phyloP scores from a whole-genome alignment of 2,113 vertebrate species.

The Odontesthes bonariensis region DNA sequence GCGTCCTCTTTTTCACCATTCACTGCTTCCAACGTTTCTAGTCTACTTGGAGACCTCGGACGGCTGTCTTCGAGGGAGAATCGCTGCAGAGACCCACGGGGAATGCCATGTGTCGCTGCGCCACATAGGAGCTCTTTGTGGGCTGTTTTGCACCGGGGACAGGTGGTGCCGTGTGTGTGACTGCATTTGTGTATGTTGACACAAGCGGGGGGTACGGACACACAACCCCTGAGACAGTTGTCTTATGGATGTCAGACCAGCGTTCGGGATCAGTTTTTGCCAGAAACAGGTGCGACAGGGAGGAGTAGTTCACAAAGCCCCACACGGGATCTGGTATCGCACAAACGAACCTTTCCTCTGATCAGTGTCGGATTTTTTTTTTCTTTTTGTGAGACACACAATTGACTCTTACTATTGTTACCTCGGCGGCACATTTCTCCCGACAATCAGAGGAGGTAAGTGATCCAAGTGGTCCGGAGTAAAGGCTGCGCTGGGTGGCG shows the following conservation, averaged over 20 bases:
- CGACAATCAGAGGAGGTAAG: conserved; percentile 71
- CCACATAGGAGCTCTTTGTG: conserved; percentile 82
- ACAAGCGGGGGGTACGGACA: conserved; percentile 54
- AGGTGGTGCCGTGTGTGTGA: conserved; percentile 76
- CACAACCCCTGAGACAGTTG: conserved; percentile 80
- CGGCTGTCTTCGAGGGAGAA: conserved; percentile 67
- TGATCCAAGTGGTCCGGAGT: conserved; percentile 59
- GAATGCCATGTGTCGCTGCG: conserved; percentile 81
- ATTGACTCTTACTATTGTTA: conserved; percentile 19
- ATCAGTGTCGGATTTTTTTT: conserved; percentile 69
- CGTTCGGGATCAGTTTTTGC: conserved; percentile 69
- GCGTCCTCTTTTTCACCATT: conserved; percentile 41
- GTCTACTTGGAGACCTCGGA: conserved; percentile 64
- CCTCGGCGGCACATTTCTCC: conserved; percentile 48
- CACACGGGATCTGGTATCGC: conserved; percentile 55
- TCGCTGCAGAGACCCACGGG: conserved; percentile 65
- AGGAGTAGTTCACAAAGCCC: conserved; percentile 78
- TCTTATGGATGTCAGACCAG: conserved; percentile 82
- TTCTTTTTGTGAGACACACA: conserved; percentile 48
- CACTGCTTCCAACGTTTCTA: conserved; percentile 52
- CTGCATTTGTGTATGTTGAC: conserved; percentile 28
- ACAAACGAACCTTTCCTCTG: conserved; percentile 49
- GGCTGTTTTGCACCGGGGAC: conserved; percentile 77
- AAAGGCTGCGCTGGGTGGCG: conserved; percentile 28
- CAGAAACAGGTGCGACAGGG: conserved; percentile 85